phyloP scores from a whole-genome alignment of 2,113 vertebrate species.

The Montifringilla adamsi region DNA sequence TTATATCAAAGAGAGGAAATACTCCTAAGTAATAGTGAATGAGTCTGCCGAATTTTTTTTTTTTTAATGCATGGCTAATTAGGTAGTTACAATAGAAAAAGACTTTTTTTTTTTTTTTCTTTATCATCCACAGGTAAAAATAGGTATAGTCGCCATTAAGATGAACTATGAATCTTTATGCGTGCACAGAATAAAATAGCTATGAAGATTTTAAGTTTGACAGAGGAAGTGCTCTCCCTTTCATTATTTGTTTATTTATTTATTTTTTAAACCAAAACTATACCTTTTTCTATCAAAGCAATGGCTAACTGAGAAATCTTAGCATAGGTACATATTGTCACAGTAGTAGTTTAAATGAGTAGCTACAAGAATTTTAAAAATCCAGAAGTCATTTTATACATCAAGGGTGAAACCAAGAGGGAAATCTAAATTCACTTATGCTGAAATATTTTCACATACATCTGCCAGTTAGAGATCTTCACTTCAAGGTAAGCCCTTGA shows the following conservation, averaged over 20 bases:
- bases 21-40: not conserved
- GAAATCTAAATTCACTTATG: not conserved
- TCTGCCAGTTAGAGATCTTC: not conserved
- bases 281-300: not conserved
- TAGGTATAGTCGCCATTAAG: not conserved
- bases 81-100: not conserved
- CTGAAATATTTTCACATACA: not conserved
- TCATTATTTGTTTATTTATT: not conserved
- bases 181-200: not conserved
- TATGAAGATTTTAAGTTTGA: not conserved
- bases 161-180: not conserved
- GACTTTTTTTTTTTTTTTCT: accelerated
- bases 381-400: not conserved
- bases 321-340: not conserved
- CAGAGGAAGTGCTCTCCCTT: accelerated
- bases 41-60: not conserved
- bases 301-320: not conserved
- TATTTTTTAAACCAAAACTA: not conserved
- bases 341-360: not conserved
- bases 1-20: not conserved
- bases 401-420: not conserved
- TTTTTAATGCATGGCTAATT: not conserved
- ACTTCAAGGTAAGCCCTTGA: not conserved
- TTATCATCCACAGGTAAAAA: not conserved
- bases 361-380: not conserved